A percentile compares a stretch with the other conserved stretches of the same genome.
Conservation (phyloP, 2,797 vertebrate species). For the Bradypodion ventrale region DNA sequence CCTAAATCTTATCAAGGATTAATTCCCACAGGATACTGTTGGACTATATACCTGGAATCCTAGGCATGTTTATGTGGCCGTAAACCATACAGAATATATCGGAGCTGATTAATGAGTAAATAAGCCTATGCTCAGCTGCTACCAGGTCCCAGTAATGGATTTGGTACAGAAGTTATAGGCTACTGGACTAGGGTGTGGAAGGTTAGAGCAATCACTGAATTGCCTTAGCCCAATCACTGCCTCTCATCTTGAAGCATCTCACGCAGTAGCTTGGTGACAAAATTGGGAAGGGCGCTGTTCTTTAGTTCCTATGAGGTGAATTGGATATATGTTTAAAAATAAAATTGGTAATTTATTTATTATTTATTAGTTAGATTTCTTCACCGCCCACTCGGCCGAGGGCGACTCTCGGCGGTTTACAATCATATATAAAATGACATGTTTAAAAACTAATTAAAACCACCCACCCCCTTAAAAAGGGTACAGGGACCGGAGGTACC, state of each 20-base stretch:
- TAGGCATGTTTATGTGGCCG: neutral
- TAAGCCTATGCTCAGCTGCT: slow-evolving; percentile 25
- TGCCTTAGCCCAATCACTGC: neutral
- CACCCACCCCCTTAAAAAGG: no score
- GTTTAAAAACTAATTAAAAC: no score
- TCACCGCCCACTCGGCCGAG: no score
- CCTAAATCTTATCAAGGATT: neutral
- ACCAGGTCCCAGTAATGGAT: slow-evolving; percentile 19
- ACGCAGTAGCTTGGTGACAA: no score
- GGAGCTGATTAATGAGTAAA: neutral
- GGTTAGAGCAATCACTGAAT: neutral
- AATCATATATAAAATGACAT: no score
- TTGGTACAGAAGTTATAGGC: neutral
- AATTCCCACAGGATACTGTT: neutral
- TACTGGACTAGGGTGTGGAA: neutral
- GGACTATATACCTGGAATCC: no score
- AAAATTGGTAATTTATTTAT: no score
- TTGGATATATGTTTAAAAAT: neutral
- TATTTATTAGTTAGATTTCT: no score
- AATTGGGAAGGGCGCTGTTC: no score
- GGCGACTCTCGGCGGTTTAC: no score
- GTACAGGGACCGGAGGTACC: no score
- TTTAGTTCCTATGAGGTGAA: neutral
- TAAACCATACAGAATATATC: neutral
- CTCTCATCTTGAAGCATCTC: neutral